Evolutionary conservation across 2,113 vertebrate species (phyloP), one percentile per base, ranked within the genome.

Genomic region (Xiphophorus hellerii): DNA sequence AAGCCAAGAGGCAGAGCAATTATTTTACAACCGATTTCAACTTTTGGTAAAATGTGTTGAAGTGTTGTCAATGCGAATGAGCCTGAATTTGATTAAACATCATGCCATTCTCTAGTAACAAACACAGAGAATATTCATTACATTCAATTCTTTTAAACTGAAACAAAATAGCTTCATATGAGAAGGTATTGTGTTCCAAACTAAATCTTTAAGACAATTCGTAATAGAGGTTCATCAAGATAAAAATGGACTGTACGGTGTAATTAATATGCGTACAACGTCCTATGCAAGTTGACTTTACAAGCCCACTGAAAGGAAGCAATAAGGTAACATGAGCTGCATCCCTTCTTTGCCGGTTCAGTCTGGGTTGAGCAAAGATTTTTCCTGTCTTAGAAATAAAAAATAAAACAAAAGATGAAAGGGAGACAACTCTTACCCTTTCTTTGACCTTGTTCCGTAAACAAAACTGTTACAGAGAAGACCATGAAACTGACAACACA

Each of bases 111-210:
- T 78, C 66, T 69, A 82, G 51, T 83, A 77, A 69, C 65, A 78
- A 25, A 44, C 14, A 39, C 48, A 69, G 64, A 74, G 71, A 79
- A 65, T 66, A 66, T 73, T 74, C 62, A 62, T 84, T 76, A 66
- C 28, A 79, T 84, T 84, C 79, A 72, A 79, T 71, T 37, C 66
- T 33, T 71, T 84, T 84, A 71, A 66, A 73, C 15, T 77, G 75
- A 74, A 31, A 61, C 28, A 84, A 78, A 81, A 86, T 85, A 86
- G 37, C 75, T 10, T 80, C 7, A 25, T 7, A 22, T 58, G 25
- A 82, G 15, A 25, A 1, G 14, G 39, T 42, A 15, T 42, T 42
- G 10, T 42, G 39, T 15, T 42, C 14, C 15, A 13, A 42, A 15
- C 3, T 48, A 48, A 25, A 58, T 58, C 7, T 25, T 58, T 58